Base-by-base conservation (phyloP, 1,140 invertebrate genomes). In the Lerema accius region DNA sequence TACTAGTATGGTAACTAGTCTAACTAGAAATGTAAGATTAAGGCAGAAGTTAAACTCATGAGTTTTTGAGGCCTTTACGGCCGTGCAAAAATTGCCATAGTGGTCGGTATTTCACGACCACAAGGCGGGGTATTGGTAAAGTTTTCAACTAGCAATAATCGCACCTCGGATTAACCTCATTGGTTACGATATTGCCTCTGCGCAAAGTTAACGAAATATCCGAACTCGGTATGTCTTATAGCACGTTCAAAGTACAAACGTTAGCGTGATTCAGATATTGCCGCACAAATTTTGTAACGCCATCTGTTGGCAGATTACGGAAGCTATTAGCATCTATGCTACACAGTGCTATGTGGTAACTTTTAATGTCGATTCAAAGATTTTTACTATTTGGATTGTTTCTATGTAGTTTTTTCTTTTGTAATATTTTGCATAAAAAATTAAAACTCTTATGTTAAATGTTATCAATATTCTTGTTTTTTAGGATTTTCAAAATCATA, bases 61-160 rank as follows among this genome's bases (percentile, higher is more conserved):
- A n/a, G n/a, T 28, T 68, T 48, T 53, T 66, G 32, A 32, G 70
- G 70, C 71, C 71, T 65, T 48, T 32, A 67, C 67, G 48, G 67
- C 71, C 71, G 62, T 72, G 61, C 69, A 72, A 72, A 72, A 72
- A 68, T 72, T 71, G 69, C n/a, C n/a, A n/a, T n/a, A n/a, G n/a
- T n/a, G n/a, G n/a, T n/a, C n/a, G n/a, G n/a, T n/a, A n/a, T n/a
- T 96, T 96, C 96, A 96, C 95, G 95, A 94, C 94, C 95, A 93
- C 95, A 93, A 93, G 95, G 95, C 96, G 96, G 96, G 96, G 95
- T 96, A 97, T 97, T 97, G 96, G 96, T 95, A 95, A 95, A 95
- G 95, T 95, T 96, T 95, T 95, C 95, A 96, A 96, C 94, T 95
- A 95, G 95, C 94, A 95, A 96, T 95, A 95, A 95, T 95, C 94